Evolutionary conservation across 2,797 vertebrate species (phyloP).

Genomic region (Xiphorhynchus erythropygius): DNA sequence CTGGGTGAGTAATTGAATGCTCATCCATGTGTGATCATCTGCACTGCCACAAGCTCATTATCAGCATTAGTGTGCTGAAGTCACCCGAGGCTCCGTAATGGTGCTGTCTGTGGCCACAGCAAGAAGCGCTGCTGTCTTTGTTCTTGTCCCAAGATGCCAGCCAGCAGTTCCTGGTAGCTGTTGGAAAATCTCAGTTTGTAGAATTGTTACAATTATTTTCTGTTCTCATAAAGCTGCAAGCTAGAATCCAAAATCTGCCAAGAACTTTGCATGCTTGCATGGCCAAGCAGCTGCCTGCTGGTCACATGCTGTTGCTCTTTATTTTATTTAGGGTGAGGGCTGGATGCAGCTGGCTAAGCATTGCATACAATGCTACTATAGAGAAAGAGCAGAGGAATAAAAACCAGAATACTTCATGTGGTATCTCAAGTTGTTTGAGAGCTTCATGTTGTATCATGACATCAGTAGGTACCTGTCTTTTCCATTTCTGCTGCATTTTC

Average conservation of each 20-base stretch:
- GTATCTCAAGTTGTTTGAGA: background rate
- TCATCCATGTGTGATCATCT: background rate
- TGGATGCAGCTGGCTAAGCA: background rate
- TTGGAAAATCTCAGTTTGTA: background rate
- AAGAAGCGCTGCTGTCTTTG: background rate
- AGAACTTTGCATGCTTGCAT: background rate
- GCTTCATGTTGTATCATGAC: background rate
- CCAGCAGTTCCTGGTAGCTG: background rate
- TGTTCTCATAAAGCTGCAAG: background rate
- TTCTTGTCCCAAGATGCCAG: background rate
- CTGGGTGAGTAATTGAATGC: constrained; percentile 17
- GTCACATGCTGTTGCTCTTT: background rate
- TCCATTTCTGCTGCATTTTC: background rate
- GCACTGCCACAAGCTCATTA: background rate
- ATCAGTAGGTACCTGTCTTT: background rate
- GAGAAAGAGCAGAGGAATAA: background rate
- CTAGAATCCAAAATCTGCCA: background rate
- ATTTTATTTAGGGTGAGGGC: background rate
- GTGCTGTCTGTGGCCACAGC: background rate
- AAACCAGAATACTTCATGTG: background rate
- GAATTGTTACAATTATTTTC: background rate
- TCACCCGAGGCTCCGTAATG: background rate
- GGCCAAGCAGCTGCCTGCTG: background rate
- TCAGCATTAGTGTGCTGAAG: background rate
- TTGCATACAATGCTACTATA: background rate